A percentile compares a stretch with the other conserved stretches of the same genome.
phyloP scores from a whole-genome alignment of 2,113 vertebrate genomes.

The Sakesphorus luctuosus region DNA sequence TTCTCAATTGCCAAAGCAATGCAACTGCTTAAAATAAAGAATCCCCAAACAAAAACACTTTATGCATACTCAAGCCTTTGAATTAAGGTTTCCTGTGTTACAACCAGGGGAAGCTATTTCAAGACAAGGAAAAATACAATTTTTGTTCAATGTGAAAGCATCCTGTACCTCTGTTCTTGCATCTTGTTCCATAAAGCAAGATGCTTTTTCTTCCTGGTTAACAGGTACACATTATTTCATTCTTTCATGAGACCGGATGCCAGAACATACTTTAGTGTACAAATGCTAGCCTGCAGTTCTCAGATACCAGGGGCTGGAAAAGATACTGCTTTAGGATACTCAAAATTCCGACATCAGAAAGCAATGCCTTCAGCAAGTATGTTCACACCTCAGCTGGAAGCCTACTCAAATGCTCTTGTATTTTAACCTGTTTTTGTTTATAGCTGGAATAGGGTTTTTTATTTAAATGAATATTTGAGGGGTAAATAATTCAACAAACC shows the following conservation, averaged over 20 bases:
- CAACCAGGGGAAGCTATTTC: background rate
- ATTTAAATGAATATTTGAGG: background rate
- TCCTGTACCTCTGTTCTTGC: background rate
- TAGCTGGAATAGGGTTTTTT: background rate
- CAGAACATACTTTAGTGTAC: background rate
- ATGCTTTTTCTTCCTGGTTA: background rate
- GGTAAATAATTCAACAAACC: constrained; percentile 79
- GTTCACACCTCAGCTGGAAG: background rate
- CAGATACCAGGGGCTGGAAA: background rate
- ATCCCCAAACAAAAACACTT: background rate
- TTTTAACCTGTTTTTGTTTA: background rate
- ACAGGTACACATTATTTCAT: background rate
- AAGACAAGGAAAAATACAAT: background rate
- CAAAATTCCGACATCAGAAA: background rate
- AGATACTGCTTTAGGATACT: background rate
- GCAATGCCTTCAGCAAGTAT: background rate
- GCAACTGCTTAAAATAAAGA: background rate
- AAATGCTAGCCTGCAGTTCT: background rate
- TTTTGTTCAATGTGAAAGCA: background rate
- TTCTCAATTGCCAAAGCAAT: background rate
- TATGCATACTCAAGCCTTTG: background rate
- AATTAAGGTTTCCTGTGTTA: background rate
- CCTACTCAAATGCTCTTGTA: background rate
- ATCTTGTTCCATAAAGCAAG: background rate
- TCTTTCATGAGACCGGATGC: background rate